Base-by-base conservation (phyloP, 2,888 invertebrate genomes). In the Pheosia gnoma region DNA sequence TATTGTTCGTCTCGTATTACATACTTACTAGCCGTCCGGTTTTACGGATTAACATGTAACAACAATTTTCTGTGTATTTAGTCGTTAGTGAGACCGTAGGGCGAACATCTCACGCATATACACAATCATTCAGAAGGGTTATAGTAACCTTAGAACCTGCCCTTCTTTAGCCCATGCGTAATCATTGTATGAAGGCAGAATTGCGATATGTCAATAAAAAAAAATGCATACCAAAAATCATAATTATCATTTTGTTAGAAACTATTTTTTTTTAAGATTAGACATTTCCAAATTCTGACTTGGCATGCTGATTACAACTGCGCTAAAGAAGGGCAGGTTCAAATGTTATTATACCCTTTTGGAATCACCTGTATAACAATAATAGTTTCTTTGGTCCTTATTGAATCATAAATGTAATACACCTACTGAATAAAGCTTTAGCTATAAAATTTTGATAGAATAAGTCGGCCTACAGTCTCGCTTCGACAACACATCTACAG, bases 321-420 rank as follows among this genome's bases (percentile, higher is more conserved):
- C 25, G 25, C 25, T 25, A 25, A 25, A 25, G 25, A 25, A 25
- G 25, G 1, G 25, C 25, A 25, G 25, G 25, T 25, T 25, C 25
- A 25, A 25, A 25, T 25, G 25, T 25, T 25, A 25, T 25, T 25
- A 25, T 25, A 25, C 25, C 25, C 25, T 25, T 25, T 25, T 25
- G 25, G 25, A 25, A 25, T 25, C 25, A 25, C 25, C 25, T 25
- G 67, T 72, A 77, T 75, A 47, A 3, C 47, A 10, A 47, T 10
- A 38, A 55, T 66, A 76, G 78, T 82, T 78, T 86, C 85, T 86
- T 86, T 86, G 86, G 86, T 87, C 85, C 85, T 78, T 82, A 75
- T 77, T 73, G 69, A 77, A 68, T 79, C 76, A 70, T 41, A 7
- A 41, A 8, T 5, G 5, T 41, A 4, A 37, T 37, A 53, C 6